Evolutionary conservation across 2,113 vertebrate species (phyloP).

Genomic region (Nothobranchius furzeri): DNA sequence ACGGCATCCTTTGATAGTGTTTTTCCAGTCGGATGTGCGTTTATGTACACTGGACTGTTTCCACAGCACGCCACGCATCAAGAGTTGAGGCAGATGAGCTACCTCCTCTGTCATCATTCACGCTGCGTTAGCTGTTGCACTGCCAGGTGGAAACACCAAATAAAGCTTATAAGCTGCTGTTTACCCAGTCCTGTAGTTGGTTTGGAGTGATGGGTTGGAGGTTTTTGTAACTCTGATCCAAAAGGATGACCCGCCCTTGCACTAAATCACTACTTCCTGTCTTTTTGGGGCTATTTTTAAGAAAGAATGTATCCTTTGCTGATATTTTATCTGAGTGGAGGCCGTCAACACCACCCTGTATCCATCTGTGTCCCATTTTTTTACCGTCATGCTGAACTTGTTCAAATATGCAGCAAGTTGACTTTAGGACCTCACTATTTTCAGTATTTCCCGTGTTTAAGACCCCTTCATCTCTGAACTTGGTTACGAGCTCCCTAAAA

Average conservation of each 20-base stretch:
- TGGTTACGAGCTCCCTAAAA: too few relatives aligned
- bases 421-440: not conserved
- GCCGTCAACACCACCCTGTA: too few relatives aligned
- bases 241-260: not conserved
- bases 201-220: not conserved
- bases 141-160: not conserved
- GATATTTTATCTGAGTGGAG: too few relatives aligned
- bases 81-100: slow-evolving; percentile 13
- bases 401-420: too few relatives aligned
- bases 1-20: not conserved
- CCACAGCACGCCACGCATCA: not conserved
- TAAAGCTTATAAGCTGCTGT: not conserved
- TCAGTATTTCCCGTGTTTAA: not conserved
- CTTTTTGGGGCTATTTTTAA: too few relatives aligned
- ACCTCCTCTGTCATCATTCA: slow-evolving; percentile 6
- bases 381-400: too few relatives aligned
- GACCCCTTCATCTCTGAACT: not conserved
- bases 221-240: slow-evolving; percentile 13
- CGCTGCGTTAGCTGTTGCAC: slow-evolving; percentile 10
- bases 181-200: slow-evolving; percentile 26
- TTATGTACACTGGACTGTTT: slow-evolving; percentile 29
- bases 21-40: slow-evolving; percentile 35
- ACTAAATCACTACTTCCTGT: too few relatives aligned
- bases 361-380: too few relatives aligned
- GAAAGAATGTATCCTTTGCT: too few relatives aligned